A percentile compares a stretch with the other conserved stretches of the same genome.
These are phyloP conservation scores for Eledona agricola DNA, from an alignment of 2,888 invertebrate genomes.

Conservation along the genomic window DNA sequence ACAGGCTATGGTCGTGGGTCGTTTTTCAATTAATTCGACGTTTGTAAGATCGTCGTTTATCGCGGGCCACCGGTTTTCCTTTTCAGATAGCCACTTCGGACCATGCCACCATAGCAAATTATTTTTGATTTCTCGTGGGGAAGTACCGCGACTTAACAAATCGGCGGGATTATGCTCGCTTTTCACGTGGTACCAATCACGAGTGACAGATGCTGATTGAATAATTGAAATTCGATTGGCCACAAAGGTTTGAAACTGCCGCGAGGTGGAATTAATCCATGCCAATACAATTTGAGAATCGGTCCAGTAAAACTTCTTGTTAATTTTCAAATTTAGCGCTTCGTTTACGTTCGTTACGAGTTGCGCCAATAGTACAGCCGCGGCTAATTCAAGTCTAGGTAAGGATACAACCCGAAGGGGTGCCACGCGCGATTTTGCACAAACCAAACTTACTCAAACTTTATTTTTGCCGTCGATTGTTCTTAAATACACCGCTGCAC, in stretches of 20 bases:
- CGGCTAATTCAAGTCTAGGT: slow-evolving; percentile 43
- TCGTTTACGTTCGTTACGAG: background rate
- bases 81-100: slow-evolving; percentile 24
- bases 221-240: slow-evolving; percentile 38
- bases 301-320: slow-evolving; percentile 31
- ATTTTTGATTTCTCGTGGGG: background rate
- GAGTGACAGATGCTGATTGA: slow-evolving; percentile 1
- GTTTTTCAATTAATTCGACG: too few relatives aligned
- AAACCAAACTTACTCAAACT: slow-evolving; percentile 6
- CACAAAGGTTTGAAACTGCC: slow-evolving; percentile 40
- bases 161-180: slow-evolving; percentile 37
- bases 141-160: slow-evolving; percentile 28
- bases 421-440: slow-evolving; percentile 29
- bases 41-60: too few relatives aligned
- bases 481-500: slow-evolving; percentile 27
- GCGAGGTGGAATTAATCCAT: slow-evolving; percentile 40
- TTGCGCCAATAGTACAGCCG: slow-evolving; percentile 17
- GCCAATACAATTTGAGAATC: slow-evolving; percentile 43
- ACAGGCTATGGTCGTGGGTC: too few relatives aligned
- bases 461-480: background rate
- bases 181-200: slow-evolving; percentile 36
- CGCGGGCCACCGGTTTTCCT: too few relatives aligned
- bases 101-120: slow-evolving; percentile 33
- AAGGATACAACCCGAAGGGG: slow-evolving; percentile 29
- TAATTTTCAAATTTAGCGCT: background rate